Evolutionary conservation across 2,797 vertebrate species (phyloP), one percentile per base, ranked within the genome.

Genomic region (Xenopus petersii): DNA sequence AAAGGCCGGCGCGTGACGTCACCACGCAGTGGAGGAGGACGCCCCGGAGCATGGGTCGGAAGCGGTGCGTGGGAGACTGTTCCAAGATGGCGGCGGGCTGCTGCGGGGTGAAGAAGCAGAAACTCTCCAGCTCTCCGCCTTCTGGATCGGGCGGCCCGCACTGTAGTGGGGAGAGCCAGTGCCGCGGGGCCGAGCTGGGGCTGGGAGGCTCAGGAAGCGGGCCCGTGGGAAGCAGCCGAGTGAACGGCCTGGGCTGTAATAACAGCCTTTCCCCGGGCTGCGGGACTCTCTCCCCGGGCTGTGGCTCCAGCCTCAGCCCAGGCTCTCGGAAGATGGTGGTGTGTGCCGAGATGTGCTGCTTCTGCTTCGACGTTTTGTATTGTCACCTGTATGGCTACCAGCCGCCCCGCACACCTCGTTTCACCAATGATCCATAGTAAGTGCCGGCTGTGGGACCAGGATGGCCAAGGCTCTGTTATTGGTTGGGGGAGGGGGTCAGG

Each of bases 91-190:
- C 96, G 95, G 96, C 96, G 93, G 96, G 96, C 91, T 98, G 96
- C 95, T 98, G 96, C 92, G 96, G 96, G 95, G 96, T 98, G 95
- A 98, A 98, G 96, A 98, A 98, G 95, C 96, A 98, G 95, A 98
- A 98, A 91, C 95, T 98, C 93, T 98, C 96, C 93, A 96, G 95
- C 89, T 98, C 96, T 88, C 95, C 96, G 88, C 95, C 95, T 75
- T 94, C 95, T 87, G 92, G 92, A 88, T 69, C 83, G 86, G 89
- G 79, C 51, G 70, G 80, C 75, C 76, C 82, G 74, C 84, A 64
- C 81, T 84, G 82, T 73, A 82, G 81, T 76, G 83, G 86, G 54
- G 85, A 86, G 80, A 83, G 86, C 84, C 86, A 84, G 83, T 84
- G 82, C 80, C 83, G 86, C 92, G 94, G 90, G 86, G 75, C 75